Evolutionary conservation across 2,888 invertebrate species (phyloP).

Genomic region (Nebria brevicollis): DNA sequence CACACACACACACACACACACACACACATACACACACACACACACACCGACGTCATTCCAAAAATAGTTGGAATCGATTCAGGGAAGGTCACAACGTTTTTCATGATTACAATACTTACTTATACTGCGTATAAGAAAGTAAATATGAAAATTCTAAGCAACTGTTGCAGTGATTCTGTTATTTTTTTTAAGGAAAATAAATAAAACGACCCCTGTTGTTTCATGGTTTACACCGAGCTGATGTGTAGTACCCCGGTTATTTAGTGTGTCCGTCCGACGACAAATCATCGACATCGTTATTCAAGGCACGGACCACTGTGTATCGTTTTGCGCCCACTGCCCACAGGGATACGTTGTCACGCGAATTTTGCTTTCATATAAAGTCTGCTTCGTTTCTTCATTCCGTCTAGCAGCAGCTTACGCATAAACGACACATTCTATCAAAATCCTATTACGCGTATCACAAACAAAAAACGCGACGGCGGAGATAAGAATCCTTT

Average conservation of each 20-base stretch:
- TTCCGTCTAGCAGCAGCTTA: background rate
- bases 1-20: too few relatives aligned
- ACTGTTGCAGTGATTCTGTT: too few relatives aligned
- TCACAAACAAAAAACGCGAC: slow-evolving; percentile 20
- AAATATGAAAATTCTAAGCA: too few relatives aligned
- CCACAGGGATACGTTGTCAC: background rate
- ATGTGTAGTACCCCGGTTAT: background rate
- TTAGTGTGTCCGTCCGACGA: background rate
- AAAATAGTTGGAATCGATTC: too few relatives aligned
- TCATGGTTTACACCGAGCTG: background rate
- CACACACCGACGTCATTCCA: too few relatives aligned
- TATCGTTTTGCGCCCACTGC: background rate
- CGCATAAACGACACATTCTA: slow-evolving; percentile 33
- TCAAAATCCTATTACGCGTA: slow-evolving; percentile 39
- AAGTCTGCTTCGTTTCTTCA: background rate
- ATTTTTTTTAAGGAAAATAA: too few relatives aligned
- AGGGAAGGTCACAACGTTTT: too few relatives aligned
- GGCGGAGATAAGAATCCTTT: background rate
- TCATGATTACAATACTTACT: too few relatives aligned
- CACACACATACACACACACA: too few relatives aligned
- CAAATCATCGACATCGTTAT: background rate
- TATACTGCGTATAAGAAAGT: too few relatives aligned
- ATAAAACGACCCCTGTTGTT: background rate
- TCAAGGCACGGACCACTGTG: background rate
- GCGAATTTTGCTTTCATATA: background rate